Evolutionary conservation across 53 echinoderm and acorn worm genomes (phyloP).

Genomic region (Glandiceps talaboti): DNA sequence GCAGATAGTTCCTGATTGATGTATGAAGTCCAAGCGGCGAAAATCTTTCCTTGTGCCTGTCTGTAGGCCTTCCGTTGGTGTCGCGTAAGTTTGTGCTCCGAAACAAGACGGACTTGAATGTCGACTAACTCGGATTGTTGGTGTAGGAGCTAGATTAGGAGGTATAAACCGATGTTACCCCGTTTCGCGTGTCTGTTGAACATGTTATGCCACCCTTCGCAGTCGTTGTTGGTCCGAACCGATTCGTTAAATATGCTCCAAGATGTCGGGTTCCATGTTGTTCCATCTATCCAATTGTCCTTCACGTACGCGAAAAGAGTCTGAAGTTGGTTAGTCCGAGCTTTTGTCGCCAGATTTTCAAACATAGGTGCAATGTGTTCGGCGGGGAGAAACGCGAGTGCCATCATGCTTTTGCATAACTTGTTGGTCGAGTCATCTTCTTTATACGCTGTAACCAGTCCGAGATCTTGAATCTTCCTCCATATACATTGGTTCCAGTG

Average conservation of each 20-base stretch:
- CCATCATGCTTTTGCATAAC: not conserved
- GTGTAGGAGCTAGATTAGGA: slow-evolving; percentile 11
- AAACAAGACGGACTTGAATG: slow-evolving; percentile 9
- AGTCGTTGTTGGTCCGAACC: slow-evolving; percentile 21
- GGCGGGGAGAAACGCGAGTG: not conserved
- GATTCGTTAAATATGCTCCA: slow-evolving; percentile 14
- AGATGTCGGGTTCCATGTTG: not conserved
- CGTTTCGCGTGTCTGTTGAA: slow-evolving; percentile 11
- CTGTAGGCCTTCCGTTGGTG: slow-evolving; percentile 15
- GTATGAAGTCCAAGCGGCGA: slow-evolving; percentile 2
- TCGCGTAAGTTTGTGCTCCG: slow-evolving; percentile 14
- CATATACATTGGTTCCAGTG: slow-evolving; percentile 20
- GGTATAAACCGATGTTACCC: slow-evolving; percentile 2
- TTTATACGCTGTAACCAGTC: slow-evolving; percentile 7
- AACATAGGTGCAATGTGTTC: slow-evolving; percentile 18
- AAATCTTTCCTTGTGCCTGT: slow-evolving; percentile 5
- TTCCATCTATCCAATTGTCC: slow-evolving; percentile 6
- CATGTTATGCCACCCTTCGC: slow-evolving; percentile 9
- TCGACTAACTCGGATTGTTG: slow-evolving; percentile 9
- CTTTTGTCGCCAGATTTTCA: slow-evolving; percentile 1
- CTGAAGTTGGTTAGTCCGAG: not conserved
- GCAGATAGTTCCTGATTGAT: not conserved
- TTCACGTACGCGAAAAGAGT: slow-evolving; percentile 3
- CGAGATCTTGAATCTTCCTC: slow-evolving; percentile 22
- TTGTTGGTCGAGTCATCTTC: slow-evolving; percentile 13